Conservation (phyloP, 2,797 vertebrate genomes). For the Vultur gryphus region DNA sequence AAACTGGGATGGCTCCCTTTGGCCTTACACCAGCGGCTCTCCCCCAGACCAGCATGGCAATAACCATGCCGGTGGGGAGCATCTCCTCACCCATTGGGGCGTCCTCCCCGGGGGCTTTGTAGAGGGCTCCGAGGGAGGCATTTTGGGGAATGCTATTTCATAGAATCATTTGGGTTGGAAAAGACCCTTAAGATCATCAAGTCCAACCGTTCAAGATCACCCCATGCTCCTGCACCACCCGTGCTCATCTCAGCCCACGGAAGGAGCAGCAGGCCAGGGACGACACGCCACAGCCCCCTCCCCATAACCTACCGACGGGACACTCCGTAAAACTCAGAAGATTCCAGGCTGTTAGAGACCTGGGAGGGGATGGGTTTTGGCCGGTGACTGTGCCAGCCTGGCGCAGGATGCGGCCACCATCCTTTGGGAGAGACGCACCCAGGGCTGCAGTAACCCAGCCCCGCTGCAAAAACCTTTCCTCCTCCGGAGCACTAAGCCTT, state of each 20-base stretch:
- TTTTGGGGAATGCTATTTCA: not conserved
- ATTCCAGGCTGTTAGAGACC: not conserved
- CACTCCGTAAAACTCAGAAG: not conserved
- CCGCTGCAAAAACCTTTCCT: not conserved
- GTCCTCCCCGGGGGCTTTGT: no score
- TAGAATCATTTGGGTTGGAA: not conserved
- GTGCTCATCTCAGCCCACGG: not conserved
- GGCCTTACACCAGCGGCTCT: fast-evolving
- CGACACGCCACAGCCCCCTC: no score
- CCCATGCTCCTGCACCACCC: not conserved
- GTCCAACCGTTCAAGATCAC: not conserved
- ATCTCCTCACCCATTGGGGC: not conserved
- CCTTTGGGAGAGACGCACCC: not conserved
- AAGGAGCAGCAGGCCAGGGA: not conserved
- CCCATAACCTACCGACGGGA: not conserved
- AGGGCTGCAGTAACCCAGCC: no score
- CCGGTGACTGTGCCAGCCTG: no score
- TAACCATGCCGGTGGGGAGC: no score
- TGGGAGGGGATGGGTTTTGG: not conserved
- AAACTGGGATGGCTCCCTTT: not conserved
- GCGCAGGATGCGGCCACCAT: not conserved
- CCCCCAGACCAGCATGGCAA: not conserved
- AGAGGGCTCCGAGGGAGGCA: not conserved
- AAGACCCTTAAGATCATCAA: not conserved
- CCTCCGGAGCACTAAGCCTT: not conserved